Conservation (phyloP, 2,888 invertebrate species). For the Eupithecia exiguata region DNA sequence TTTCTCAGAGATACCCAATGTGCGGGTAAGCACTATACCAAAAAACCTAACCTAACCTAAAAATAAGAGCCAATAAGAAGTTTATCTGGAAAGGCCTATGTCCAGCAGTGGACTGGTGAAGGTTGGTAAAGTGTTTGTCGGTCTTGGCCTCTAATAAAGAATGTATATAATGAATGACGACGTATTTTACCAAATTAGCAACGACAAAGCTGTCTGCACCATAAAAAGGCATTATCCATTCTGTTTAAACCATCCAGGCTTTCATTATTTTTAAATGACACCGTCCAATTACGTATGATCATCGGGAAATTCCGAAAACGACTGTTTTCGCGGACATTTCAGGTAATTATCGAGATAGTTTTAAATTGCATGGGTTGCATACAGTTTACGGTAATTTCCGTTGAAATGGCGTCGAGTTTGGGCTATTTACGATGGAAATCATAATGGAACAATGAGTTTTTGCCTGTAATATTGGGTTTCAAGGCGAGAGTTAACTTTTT, state of each 20-base stretch:
- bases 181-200: not conserved
- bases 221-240: constrained; percentile 20
- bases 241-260: constrained; percentile 16
- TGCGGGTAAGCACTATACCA: too few species aligned
- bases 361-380: constrained; percentile 26
- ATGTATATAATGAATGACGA: too few species aligned
- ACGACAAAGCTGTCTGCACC: not conserved
- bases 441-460: too few species aligned
- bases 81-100: not conserved
- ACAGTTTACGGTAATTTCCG: constrained; percentile 26
- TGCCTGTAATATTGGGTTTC: not conserved
- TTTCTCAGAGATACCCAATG: too few species aligned
- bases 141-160: not conserved
- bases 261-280: constrained; percentile 35
- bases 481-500: too few species aligned
- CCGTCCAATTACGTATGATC: constrained; percentile 30
- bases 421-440: constrained; percentile 11
- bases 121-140: not conserved
- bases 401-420: constrained; percentile 14
- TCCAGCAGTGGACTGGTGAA: not conserved
- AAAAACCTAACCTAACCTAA: too few species aligned
- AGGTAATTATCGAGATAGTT: constrained; percentile 34
- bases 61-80: not conserved
- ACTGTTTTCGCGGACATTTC: constrained; percentile 26
- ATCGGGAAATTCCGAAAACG: constrained; percentile 29